phyloP scores from a whole-genome alignment of 2,113 vertebrate species.

The Australoheros scitulus region DNA sequence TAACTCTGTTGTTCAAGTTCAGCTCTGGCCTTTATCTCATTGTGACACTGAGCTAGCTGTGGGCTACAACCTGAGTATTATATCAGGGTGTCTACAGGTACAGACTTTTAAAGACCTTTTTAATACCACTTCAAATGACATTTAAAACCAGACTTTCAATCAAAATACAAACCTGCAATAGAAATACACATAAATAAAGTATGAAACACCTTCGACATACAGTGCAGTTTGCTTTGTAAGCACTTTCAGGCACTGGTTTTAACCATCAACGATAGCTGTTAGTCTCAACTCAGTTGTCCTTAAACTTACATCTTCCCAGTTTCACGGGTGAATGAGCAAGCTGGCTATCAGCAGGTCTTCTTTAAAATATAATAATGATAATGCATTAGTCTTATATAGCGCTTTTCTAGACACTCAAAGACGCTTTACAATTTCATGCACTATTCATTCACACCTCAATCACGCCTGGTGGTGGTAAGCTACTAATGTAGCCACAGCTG shows the following conservation, averaged over 20 bases:
- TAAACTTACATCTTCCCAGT: background rate
- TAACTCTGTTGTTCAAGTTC: background rate
- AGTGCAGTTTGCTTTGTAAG: background rate
- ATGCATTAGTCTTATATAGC: no score
- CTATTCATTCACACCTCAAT: no score
- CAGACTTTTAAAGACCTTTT: background rate
- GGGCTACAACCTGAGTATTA: no score
- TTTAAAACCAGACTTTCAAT: background rate
- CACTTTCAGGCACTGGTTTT: accelerated
- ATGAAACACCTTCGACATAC: background rate
- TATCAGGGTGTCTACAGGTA: accelerated
- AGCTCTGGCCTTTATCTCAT: background rate
- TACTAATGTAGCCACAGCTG: no score
- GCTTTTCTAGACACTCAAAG: no score
- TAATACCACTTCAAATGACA: background rate
- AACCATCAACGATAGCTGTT: no score
- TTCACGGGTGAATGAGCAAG: background rate
- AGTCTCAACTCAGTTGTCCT: background rate
- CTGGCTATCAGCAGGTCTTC: no score
- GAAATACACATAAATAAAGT: background rate
- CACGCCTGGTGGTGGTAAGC: no score
- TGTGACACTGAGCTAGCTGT: background rate
- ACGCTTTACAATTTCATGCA: no score
- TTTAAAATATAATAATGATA: no score
- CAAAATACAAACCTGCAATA: background rate